Evolutionary conservation across 1,140 invertebrate species (phyloP), one percentile per base, ranked within the genome.

Genomic region (Scaptomyza hsui): DNA sequence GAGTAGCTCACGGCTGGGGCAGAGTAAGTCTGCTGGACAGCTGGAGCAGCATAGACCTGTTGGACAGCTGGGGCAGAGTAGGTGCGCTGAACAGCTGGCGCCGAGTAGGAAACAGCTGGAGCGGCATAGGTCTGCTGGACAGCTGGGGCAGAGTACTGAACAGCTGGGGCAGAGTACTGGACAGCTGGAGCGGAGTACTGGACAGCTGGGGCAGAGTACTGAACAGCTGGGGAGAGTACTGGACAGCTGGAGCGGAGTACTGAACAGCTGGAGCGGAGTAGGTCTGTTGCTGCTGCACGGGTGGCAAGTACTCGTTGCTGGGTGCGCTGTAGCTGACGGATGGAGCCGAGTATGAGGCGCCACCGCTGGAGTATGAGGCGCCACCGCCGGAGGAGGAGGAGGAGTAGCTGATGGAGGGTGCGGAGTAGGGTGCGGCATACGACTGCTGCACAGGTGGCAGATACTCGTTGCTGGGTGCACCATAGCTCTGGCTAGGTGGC

Each of bases 301-400:
- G 85, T 5, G 85, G 85, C 77, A 89, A 65, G 35, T 89, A 89
- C 63, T 89, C 86, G 49, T 73, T 81, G 67, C 35, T 75, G 45
- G 81, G 80, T 18, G 65, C 21, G 18, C 15, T 29, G 59, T 81
- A 80, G 51, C 48, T 72, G 41, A 60, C 55, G 3, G 67, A 51
- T 12, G 69, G 74, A 1, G 69, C 60, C 12, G 59, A 44, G 45
- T 72, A 77, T 12, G 52, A 56, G 10, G 52, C 44, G n/a, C 71
- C 53, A 4, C 41, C 67, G 1, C 53, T 48, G 6, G 68, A 65
- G 60, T 65, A 75, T 26, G 48, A 61, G 6, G 47, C 53, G n/a
- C 63, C 59, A 19, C 63, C 1, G 19, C n/a, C n/a, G n/a, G n/a
- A n/a, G n/a, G n/a, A n/a, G n/a, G n/a, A n/a, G n/a, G 45, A 4